Base-by-base conservation (phyloP, 2,888 invertebrate genomes). In the Desoria tigrina region DNA sequence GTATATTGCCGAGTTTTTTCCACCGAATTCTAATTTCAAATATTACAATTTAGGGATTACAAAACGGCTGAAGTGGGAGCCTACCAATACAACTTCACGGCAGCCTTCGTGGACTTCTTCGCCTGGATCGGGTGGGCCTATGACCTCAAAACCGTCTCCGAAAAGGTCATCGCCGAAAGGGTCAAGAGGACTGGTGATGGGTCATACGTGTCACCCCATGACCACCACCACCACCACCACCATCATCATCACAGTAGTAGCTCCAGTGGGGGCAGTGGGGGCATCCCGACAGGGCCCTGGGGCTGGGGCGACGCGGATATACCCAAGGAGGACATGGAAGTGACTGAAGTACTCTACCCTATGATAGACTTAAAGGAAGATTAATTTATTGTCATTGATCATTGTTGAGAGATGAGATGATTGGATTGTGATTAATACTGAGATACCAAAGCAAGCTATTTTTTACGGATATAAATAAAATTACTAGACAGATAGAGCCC, bases 61-160 rank as follows among this genome's bases (percentile, higher is more conserved):
- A 90, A 91, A 78, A 90, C 94, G 27, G 88, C 92, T 4, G 94
- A 95, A 79, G 82, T 91, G n/a, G 90, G 90, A 16, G 18, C 23
- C n/a, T 86, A 86, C 78, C 86, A 85, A 65, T 80, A 88, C 24
- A 92, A 92, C 79, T 82, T 88, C 75, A 90, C 91, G 0, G 88
- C 90, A 0, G 81, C 83, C 11, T 88, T 92, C 79, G 90, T 92
- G 74, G 90, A 92, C 79, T 84, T 89, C 78, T 90, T 90, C 81
- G 88, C 90, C 11, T 86, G 85, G 79, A 82, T 94, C 73, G 94
- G 94, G 21, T 90, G 88, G 87, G 93, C 91, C 0, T 92, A 92
- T 79, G 92, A 94, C 79, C 80, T 92, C 75, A 93, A 92, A 80
- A 88, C 88, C 0, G 92, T 81, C 27, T 74, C 79, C 0, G 64